Percentiles rank a stretch among this genome's conserved stretches.
Evolutionary conservation across 1,140 invertebrate species (phyloP).

Genomic region (Tetramorium parvispinum): DNA sequence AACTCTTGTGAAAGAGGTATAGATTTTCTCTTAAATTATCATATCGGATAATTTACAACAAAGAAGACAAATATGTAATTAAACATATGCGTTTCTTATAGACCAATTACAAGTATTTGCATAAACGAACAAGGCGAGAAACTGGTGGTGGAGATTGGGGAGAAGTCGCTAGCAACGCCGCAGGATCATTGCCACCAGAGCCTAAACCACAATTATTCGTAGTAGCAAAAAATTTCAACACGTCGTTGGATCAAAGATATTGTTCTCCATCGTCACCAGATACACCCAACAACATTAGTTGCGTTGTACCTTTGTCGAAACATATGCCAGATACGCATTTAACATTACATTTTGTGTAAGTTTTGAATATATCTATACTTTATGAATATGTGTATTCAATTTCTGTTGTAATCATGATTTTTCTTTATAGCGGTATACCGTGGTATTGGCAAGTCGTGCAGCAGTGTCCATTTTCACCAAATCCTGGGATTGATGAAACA

Average conservation of each 20-base stretch:
- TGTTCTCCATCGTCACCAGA: constrained; percentile 77
- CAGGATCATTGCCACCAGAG: constrained; percentile 81
- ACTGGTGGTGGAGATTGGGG: constrained; percentile 80
- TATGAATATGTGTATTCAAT: background rate
- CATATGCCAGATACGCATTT: constrained; percentile 83
- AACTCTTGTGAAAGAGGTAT: constrained; percentile 82
- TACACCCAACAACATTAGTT: constrained; percentile 81
- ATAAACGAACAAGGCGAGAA: constrained; percentile 80
- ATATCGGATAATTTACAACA: background rate
- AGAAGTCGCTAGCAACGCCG: constrained; percentile 82
- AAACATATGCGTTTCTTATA: constrained; percentile 32
- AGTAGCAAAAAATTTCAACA: constrained; percentile 81
- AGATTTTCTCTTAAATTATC: constrained; percentile 12
- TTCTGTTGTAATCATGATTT: constrained; percentile 1
- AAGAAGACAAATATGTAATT: background rate
- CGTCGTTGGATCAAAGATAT: constrained; percentile 82
- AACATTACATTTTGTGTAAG: constrained; percentile 81
- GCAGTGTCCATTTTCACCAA: constrained; percentile 75
- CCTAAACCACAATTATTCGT: constrained; percentile 81
- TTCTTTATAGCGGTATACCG: constrained; percentile 78
- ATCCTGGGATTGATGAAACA: constrained; percentile 74
- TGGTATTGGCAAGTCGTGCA: constrained; percentile 83
- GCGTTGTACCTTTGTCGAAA: constrained; percentile 81
- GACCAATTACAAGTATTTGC: constrained; percentile 82
- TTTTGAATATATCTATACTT: background rate